A percentile compares a stretch with the other conserved stretches of the same genome.
These are phyloP conservation scores for Tricholaema leucomelas DNA, from an alignment of 2,113 vertebrate species.

Conservation along the genomic window DNA sequence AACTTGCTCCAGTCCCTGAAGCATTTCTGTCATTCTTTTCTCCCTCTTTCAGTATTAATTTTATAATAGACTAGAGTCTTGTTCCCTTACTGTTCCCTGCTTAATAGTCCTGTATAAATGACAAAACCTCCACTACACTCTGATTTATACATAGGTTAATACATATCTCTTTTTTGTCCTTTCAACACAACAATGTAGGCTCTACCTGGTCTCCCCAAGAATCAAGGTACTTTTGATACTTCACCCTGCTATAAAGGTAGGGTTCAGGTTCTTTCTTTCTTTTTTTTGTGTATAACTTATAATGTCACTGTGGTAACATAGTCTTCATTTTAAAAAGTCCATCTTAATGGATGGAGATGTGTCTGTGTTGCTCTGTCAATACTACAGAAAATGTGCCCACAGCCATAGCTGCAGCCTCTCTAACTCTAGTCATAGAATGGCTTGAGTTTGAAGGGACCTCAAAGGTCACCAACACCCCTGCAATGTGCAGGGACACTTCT, in stretches of 20 bases:
- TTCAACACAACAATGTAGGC: background rate
- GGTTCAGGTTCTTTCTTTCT: background rate
- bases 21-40: background rate
- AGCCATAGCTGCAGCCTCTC: background rate
- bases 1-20: background rate
- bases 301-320: background rate
- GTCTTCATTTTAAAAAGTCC: background rate
- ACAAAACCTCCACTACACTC: background rate
- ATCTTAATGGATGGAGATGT: background rate
- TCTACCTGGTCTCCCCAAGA: background rate
- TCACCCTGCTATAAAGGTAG: background rate
- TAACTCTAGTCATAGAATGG: background rate
- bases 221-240: background rate
- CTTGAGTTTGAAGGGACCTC: too few relatives aligned
- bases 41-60: background rate
- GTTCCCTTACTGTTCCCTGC: background rate
- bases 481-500: too few relatives aligned
- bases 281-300: background rate
- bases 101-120: background rate
- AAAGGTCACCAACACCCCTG: too few relatives aligned
- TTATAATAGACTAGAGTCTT: background rate
- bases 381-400: background rate
- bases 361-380: background rate
- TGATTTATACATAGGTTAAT: background rate
- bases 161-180: background rate